Percentiles rank a stretch among this genome's conserved stretches.
Evolutionary conservation across 2,797 vertebrate genomes (phyloP).

Genomic region (Dipus sagitta): DNA sequence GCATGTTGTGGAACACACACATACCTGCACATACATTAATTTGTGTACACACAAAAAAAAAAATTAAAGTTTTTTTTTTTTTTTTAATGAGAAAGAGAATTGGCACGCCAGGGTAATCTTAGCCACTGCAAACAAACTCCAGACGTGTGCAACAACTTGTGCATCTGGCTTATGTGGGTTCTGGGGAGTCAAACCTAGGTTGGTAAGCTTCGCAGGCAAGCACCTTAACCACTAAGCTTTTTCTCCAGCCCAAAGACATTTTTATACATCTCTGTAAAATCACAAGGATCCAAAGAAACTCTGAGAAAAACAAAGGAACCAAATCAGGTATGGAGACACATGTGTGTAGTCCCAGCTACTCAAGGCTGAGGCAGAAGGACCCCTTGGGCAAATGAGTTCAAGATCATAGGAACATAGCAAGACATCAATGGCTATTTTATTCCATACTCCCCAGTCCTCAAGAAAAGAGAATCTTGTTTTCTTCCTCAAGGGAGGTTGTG

Average conservation of each 20-base stretch:
- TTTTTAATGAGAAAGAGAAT: too few species aligned
- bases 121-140: too few species aligned
- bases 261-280: slow-evolving; percentile 26
- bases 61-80: too few species aligned
- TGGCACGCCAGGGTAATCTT: too few species aligned
- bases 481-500: slow-evolving; percentile 54
- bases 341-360: background rate
- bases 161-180: too few species aligned
- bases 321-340: background rate
- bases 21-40: too few species aligned
- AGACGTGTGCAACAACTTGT: too few species aligned
- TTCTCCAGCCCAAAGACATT: background rate
- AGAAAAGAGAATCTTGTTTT: background rate
- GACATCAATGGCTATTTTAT: background rate
- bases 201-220: too few species aligned
- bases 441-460: background rate
- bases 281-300: slow-evolving; percentile 21
- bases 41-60: too few species aligned
- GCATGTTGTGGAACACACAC: too few species aligned
- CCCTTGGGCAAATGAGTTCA: background rate
- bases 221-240: too few species aligned
- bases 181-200: too few species aligned
- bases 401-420: background rate
- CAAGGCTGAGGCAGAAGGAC: background rate
- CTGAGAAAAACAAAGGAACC: background rate